phyloP scores from a whole-genome alignment of 2,113 vertebrate genomes.

The Edolisoma coerulescens region DNA sequence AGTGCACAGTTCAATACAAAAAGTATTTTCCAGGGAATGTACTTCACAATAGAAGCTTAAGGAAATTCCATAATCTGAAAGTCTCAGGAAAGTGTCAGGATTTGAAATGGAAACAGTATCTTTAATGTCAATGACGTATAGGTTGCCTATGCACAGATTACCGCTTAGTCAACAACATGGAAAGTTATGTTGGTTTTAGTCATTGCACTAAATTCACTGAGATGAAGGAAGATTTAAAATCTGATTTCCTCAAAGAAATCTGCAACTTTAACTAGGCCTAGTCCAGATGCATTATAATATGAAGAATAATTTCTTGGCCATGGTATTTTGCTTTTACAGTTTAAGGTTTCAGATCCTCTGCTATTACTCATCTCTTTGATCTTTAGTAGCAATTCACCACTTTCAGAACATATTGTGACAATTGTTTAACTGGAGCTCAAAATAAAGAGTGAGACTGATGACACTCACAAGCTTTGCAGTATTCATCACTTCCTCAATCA shows the following conservation, averaged over 20 bases:
- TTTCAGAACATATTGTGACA: not conserved
- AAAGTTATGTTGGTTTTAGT: not conserved
- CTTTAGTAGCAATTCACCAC: not conserved
- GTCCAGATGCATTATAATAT: not conserved
- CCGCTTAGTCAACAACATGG: not conserved
- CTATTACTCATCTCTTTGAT: not conserved
- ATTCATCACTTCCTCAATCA: not conserved
- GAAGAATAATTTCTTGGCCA: not conserved
- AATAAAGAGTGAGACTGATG: not conserved
- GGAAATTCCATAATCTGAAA: not conserved
- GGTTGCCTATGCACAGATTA: not conserved
- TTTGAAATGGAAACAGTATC: not conserved
- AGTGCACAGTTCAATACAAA: not conserved
- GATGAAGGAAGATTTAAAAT: not conserved
- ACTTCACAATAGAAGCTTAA: not conserved
- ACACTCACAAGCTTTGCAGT: not conserved
- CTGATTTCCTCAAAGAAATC: not conserved
- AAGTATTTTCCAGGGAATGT: not conserved
- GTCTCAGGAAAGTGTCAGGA: not conserved
- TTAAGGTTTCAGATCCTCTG: not conserved
- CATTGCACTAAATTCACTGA: not conserved
- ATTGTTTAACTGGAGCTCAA: not conserved
- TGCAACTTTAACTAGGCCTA: not conserved
- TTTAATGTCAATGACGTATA: not conserved
- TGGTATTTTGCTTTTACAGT: not conserved